Evolutionary conservation across 2,888 invertebrate genomes (phyloP).

Genomic region (Platycheirus albimanus): DNA sequence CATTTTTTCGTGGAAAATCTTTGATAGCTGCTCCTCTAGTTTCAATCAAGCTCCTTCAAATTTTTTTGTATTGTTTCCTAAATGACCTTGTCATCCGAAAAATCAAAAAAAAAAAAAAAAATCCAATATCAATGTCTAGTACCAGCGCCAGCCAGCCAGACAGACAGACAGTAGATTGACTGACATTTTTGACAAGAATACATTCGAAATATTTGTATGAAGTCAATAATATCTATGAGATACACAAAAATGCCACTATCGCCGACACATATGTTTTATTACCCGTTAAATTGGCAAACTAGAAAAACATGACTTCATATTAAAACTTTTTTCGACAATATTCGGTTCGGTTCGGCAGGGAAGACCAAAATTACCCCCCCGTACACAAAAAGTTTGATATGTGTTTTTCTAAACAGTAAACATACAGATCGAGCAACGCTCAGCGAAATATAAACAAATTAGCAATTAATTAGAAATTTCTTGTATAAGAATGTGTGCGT

Average conservation of each 20-base stretch:
- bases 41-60: constrained; percentile 44
- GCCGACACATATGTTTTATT: constrained; percentile 52
- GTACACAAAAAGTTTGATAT: constrained; percentile 20
- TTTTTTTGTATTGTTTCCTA: constrained; percentile 40
- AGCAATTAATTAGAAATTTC: constrained; percentile 64
- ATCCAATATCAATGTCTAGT: constrained; percentile 37
- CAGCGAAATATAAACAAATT: constrained; percentile 68
- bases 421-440: constrained; percentile 48
- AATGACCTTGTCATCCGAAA: constrained; percentile 68
- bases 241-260: background rate
- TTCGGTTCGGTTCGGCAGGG: too few relatives aligned
- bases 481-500: constrained; percentile 7
- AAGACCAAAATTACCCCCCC: background rate
- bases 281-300: constrained; percentile 44
- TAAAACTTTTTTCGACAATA: background rate
- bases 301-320: constrained; percentile 23
- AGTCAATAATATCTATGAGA: background rate
- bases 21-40: constrained; percentile 16
- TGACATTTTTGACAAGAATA: constrained; percentile 61
- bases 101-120: constrained; percentile 15
- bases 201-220: constrained; percentile 14
- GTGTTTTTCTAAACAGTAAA: constrained; percentile 44
- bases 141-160: constrained; percentile 21
- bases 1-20: background rate
- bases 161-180: constrained; percentile 51